A percentile compares a stretch with the other conserved stretches of the same genome.
These are phyloP conservation scores for Melanotaenia pygmaea DNA, from an alignment of 2,797 vertebrate genomes.

Conservation along the genomic window DNA sequence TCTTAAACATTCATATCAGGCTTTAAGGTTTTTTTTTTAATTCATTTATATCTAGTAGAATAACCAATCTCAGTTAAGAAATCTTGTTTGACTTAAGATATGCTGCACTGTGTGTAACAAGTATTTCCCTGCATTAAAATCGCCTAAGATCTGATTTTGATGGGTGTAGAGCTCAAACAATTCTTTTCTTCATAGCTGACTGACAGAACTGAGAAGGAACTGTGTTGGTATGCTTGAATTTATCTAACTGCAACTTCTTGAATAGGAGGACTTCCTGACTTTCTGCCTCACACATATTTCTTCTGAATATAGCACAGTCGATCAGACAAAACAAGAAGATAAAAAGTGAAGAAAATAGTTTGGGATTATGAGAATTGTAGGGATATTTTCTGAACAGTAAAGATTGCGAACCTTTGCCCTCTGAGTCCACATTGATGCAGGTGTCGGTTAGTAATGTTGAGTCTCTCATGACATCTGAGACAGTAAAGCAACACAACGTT, in stretches of 20 bases:
- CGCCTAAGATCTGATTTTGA: not conserved
- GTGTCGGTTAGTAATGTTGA: not conserved
- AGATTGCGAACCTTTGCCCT: not conserved
- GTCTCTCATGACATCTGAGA: not conserved
- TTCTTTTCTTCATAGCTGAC: not conserved
- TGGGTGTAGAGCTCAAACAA: not conserved
- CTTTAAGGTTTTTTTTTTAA: not conserved
- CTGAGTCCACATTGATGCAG: not conserved
- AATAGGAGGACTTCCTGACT: slow-evolving; percentile 48
- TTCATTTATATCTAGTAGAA: not conserved
- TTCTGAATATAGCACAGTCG: not conserved
- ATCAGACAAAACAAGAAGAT: not conserved
- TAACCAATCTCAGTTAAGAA: not conserved
- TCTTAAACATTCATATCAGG: slow-evolving; percentile 28
- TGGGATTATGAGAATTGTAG: not conserved
- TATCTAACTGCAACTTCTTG: not conserved
- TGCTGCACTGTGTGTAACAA: not conserved
- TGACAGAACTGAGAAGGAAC: not conserved
- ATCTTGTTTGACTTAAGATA: not conserved
- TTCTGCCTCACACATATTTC: not conserved
- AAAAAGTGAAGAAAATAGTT: not conserved
- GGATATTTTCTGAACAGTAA: not conserved
- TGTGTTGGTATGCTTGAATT: not conserved
- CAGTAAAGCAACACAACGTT: not conserved
- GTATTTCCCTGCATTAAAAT: not conserved